Conservation (phyloP, 2,888 invertebrate genomes). For the Amiota communis region DNA sequence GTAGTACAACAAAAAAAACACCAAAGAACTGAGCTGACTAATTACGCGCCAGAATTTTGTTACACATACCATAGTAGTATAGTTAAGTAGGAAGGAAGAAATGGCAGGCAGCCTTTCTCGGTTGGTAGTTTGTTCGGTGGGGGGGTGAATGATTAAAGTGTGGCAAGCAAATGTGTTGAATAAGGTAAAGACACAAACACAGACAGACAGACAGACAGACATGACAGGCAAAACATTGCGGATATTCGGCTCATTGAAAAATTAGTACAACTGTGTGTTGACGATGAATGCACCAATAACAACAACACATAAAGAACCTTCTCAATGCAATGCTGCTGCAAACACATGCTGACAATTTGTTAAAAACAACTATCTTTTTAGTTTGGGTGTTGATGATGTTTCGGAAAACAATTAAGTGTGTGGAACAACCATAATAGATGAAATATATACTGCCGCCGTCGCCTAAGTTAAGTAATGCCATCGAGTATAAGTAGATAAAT, state of each 20-base stretch:
- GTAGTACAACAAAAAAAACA: too few species aligned
- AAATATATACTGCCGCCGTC: too few species aligned
- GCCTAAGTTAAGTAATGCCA: too few species aligned
- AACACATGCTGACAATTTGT: neutral
- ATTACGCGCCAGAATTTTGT: conserved; percentile 10
- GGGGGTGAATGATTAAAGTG: too few species aligned
- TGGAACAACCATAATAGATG: too few species aligned
- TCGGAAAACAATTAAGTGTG: conserved; percentile 11
- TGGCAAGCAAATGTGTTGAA: too few species aligned
- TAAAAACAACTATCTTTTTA: neutral
- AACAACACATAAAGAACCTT: neutral
- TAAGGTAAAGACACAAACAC: neutral
- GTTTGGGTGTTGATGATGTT: too few species aligned
- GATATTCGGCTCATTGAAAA: conserved; percentile 50
- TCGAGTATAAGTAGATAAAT: too few species aligned
- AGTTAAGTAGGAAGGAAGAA: too few species aligned
- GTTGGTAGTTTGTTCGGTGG: too few species aligned
- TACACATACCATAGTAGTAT: too few species aligned
- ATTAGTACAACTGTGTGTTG: conserved; percentile 36
- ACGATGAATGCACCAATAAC: neutral
- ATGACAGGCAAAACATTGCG: conserved; percentile 26
- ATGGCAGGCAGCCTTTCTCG: too few species aligned
- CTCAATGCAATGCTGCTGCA: neutral
- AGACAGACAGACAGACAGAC: conserved; percentile 25
- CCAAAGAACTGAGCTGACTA: neutral